Evolutionary conservation across 2,797 vertebrate species (phyloP), one percentile per base, ranked within the genome.

Genomic region (Yasuhikotakia modesta): DNA sequence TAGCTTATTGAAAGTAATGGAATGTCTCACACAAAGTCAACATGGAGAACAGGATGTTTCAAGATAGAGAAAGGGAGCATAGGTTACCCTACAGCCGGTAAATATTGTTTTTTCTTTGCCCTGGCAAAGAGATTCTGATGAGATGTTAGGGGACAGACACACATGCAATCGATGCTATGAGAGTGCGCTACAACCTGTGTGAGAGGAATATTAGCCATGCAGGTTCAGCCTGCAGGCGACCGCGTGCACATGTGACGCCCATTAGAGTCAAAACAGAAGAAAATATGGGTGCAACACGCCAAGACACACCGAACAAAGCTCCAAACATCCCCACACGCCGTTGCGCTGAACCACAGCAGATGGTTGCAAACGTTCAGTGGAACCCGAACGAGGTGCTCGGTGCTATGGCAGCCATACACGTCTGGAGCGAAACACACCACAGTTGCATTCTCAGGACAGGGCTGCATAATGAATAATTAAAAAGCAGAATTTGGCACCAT

Each of bases 1-100:
- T 76, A 86, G 83, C 79, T 57, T 86, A 89, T 85, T 75, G 77
- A 61, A 69, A 67, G 21, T 45, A 50, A 72, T 64, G 75, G 82
- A 87, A 79, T 83, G 85, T 89, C 86, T 84, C 64, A 87, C 81
- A 80, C 81, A 79, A 88, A 86, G 79, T 76, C 87, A 89, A 88
- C 79, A 80, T 58, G 58, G 72, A 69, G 69, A 50, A 24, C 58
- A 57, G 72, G 27, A 79, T 52, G 55, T 71, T 78, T 32, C 11
- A 48, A 71, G 57, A n/a, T 17, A 22, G 74, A 39, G 48, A 78
- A 43, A 45, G 45, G 19, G 52, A 17, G 43, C 74, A 48, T 69
- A 67, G 64, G 52, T 64, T 67, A 32, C 63, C 52, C 48, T 60
- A n/a, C 65, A 77, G 65, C 74, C n/a, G 32, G 53, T 45, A 19